Evolutionary conservation across 2,888 invertebrate species (phyloP).

Genomic region (Hetaerina titia): DNA sequence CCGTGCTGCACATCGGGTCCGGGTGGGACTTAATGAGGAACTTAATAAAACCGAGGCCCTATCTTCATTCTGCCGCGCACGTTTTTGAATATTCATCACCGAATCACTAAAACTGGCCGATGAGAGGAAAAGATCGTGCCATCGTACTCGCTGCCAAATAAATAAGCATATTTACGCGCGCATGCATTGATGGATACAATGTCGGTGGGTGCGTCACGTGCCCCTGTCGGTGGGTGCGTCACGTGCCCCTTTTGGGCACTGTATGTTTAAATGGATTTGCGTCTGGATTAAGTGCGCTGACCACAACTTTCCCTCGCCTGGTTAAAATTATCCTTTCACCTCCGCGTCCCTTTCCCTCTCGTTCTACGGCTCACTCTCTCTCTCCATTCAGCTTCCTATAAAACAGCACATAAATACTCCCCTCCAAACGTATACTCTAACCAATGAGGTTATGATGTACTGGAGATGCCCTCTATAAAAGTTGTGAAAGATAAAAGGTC

Average conservation of each 20-base stretch:
- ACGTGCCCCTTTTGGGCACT: neutral
- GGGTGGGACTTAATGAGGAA: slow-evolving; percentile 10
- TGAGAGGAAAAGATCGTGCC: neutral
- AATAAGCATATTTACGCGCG: neutral
- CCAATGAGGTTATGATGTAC: no score
- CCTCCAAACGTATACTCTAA: no score
- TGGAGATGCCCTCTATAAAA: no score
- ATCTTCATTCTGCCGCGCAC: neutral
- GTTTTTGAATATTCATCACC: neutral
- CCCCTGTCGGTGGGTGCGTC: neutral
- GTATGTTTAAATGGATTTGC: slow-evolving; percentile 25
- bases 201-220: neutral
- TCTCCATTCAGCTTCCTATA: neutral
- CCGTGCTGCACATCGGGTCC: neutral
- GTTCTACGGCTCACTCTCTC: neutral
- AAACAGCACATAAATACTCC: no score
- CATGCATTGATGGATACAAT: neutral
- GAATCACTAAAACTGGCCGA: neutral
- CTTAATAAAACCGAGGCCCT: slow-evolving; percentile 1
- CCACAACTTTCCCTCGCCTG: neutral
- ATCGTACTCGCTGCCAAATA: neutral
- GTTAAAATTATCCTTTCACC: slow-evolving; percentile 27
- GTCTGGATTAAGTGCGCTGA: slow-evolving; percentile 7
- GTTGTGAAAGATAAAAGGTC: no score
- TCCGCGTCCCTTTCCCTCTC: neutral